Evolutionary conservation across 64 coral and sea anemone species (phyloP), one percentile per base, ranked within the genome.

Genomic region (Montipora sp.): DNA sequence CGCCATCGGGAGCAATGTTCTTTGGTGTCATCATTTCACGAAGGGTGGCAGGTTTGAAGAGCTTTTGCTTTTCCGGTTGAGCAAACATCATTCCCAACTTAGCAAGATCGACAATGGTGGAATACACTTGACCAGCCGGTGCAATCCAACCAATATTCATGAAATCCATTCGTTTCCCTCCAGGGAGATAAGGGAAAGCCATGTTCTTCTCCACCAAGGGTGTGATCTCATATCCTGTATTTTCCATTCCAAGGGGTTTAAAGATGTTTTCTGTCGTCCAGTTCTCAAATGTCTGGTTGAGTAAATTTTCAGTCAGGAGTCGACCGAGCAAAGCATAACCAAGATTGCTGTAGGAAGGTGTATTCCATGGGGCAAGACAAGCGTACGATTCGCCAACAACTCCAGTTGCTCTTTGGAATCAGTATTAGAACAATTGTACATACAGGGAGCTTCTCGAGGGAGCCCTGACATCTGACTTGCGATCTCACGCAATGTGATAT

Each of bases 201-300:
- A 87, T 87, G n/a, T 92, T 77, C 21, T 77, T 83, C 71, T 47
- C 15, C 1, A 92, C 57, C n/a, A 48, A 20, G 6, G 75, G 10
- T 44, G 73, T 92, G 46, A 92, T 95, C 73, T 79, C 27, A 78
- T 91, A 91, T 47, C 93, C 93, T 19, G 93, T 95, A 23, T 95
- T 71, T n/a, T 50, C 48, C 93, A 95, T 95, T 45, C 47, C 71
- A 59, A 95, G 75, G 20, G 93, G 93, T 12, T 78, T 48, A 3
- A 95, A 21, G n/a, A 95, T 74, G 5, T 91, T 51, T 1, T 78
- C 59, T 6, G 36, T 14, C 1, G 47, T 75, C 93, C 93, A 95
- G 58, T 9, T 65, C 76, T 95, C 93, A 19, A 95, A 95, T 13
- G 93, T 95, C 55, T 63, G 51, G 77, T 95, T 95, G 11, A 95